phyloP scores from a whole-genome alignment of 2,113 vertebrate genomes.

The Oenanthe oenanthe region DNA sequence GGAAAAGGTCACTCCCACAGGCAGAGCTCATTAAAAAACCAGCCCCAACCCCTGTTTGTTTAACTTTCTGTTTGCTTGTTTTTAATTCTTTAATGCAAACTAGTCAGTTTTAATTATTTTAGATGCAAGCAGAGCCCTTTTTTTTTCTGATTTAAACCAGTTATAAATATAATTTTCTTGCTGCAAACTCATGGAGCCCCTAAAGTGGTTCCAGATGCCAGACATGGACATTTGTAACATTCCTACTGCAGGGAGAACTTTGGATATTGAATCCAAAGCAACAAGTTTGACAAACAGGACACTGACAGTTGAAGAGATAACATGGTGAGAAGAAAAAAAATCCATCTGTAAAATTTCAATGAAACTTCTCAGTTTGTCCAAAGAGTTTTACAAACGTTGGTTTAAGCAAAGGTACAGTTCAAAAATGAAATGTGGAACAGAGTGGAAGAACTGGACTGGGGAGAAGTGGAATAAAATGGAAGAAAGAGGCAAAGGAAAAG shows the following conservation, averaged over 20 bases:
- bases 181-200: background rate
- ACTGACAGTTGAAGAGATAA: background rate
- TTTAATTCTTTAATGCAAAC: background rate
- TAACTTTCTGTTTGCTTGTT: background rate
- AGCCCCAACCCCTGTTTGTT: background rate
- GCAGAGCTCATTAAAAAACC: background rate
- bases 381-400: background rate
- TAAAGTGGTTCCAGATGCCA: constrained; percentile 57
- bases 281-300: constrained; percentile 4
- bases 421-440: background rate
- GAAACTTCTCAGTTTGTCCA: background rate
- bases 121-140: background rate
- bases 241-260: constrained; percentile 18
- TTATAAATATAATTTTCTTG: constrained; percentile 40
- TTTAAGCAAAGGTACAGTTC: background rate
- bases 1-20: background rate
- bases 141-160: constrained; percentile 17
- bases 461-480: background rate
- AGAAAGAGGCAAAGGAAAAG: background rate
- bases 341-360: background rate
- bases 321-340: background rate
- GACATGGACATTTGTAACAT: background rate
- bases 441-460: background rate
- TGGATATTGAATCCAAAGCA: constrained; percentile 48
- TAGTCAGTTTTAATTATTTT: constrained; percentile 49